Conservation (phyloP, 1,140 invertebrate species). For the Drosophila littoralis region DNA sequence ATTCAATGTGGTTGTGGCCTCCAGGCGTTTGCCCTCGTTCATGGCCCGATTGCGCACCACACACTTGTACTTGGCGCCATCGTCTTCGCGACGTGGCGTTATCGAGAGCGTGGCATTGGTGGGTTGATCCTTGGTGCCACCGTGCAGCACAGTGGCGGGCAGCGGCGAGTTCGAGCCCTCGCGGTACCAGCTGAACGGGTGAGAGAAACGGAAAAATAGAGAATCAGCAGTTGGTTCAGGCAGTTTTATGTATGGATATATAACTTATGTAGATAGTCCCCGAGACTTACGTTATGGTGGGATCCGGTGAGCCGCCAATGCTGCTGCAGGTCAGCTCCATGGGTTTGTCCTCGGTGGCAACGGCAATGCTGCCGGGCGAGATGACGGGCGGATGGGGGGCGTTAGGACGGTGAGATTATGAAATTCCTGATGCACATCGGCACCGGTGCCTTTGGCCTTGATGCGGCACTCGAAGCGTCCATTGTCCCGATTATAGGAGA, state of each 20-base stretch:
- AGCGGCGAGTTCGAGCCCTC: conserved; percentile 88
- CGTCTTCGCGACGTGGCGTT: conserved; percentile 92
- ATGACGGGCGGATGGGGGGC: conserved; percentile 92
- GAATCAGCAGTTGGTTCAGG: background rate
- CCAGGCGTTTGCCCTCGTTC: conserved; percentile 90
- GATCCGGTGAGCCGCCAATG: conserved; percentile 94
- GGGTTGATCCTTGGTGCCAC: conserved; percentile 88
- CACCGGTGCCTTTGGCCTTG: conserved; percentile 92
- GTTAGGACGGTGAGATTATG: conserved; percentile 94
- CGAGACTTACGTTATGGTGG: conserved; percentile 89
- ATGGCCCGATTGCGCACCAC: conserved; percentile 95
- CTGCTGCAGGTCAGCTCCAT: conserved; percentile 93
- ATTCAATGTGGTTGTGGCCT: conserved; percentile 91
- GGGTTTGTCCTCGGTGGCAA: conserved; percentile 91
- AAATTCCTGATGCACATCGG: conserved; percentile 92
- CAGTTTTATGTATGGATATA: background rate
- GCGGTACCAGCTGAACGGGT: conserved; percentile 88
- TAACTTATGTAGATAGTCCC: background rate
- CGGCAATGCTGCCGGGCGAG: conserved; percentile 88
- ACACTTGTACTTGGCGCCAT: conserved; percentile 92
- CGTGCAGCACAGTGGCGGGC: conserved; percentile 88
- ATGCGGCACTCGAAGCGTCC: conserved; percentile 95
- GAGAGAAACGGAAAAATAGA: background rate
- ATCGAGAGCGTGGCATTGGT: conserved; percentile 90
- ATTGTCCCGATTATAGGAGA: conserved; percentile 95